phyloP scores from a whole-genome alignment of 2,797 vertebrate genomes.

The Labroides dimidiatus region DNA sequence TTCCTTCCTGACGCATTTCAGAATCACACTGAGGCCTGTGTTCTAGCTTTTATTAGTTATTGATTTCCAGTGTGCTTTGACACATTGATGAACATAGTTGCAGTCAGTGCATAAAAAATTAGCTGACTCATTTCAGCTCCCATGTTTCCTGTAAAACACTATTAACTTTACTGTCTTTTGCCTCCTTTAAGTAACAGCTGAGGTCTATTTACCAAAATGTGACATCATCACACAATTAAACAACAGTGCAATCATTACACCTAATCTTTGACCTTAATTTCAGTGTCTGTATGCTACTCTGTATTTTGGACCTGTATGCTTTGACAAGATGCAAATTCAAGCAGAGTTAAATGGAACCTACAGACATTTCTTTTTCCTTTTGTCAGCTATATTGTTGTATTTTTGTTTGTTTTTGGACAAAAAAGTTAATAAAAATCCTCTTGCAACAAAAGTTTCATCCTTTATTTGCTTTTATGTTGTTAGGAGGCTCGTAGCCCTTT shows the following conservation, averaged over 20 bases:
- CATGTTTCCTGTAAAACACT: constrained; percentile 48
- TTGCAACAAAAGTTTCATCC: constrained; percentile 34
- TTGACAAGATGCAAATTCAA: constrained; percentile 32
- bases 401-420: constrained; percentile 56
- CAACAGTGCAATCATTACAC: constrained; percentile 42
- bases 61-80: constrained; percentile 34
- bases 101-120: constrained; percentile 3
- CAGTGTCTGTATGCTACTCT: constrained; percentile 47
- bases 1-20: constrained; percentile 26
- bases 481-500: not conserved
- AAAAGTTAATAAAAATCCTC: constrained; percentile 72
- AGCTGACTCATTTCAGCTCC: constrained; percentile 32
- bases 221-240: constrained; percentile 56
- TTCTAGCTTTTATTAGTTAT: constrained; percentile 38
- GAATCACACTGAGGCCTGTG: not conserved
- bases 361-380: constrained; percentile 17
- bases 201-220: constrained; percentile 59
- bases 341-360: constrained; percentile 38
- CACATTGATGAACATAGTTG: constrained; percentile 19
- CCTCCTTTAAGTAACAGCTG: constrained; percentile 33
- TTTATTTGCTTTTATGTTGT: not conserved
- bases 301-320: constrained; percentile 29
- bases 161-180: constrained; percentile 44
- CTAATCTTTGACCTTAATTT: constrained; percentile 37
- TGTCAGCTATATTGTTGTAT: constrained; percentile 44